Evolutionary conservation across 2,113 vertebrate genomes (phyloP), one percentile per base, ranked within the genome.

Genomic region (Gobius niger): DNA sequence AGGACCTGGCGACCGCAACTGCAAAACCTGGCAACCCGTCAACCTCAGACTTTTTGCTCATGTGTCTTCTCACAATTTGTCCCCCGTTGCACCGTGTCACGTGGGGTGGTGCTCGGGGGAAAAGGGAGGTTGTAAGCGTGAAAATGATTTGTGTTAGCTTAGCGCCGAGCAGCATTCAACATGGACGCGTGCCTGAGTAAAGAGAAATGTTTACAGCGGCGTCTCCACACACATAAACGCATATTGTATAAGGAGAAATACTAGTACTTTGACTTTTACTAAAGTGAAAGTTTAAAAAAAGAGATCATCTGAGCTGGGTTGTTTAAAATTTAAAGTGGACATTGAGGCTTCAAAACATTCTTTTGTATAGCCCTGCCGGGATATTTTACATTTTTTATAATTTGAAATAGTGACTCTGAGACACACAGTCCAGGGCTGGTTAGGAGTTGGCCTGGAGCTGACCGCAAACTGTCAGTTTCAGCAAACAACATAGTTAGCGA

Each of bases 21-120:
- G 69, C 60, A 72, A 68, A 64, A 65, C 67, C 18, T 52, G 72
- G 44, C 24, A 63, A 82, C 53, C 65, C 53, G 40, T 47, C 41
- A 62, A 56, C 53, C 44, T 56, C 75, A 54, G 16, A 41, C 44
- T 44, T 44, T 65, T 59, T 57, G 73, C 59, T 78, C 60, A 59
- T 44, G 81, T 77, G 72, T 80, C 60, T 80, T 66, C 75, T 70
- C 73, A 68, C 70, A 76, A 67, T 83, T 63, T 82, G 70, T 72
- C 67, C 67, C 72, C 49, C 59, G 68, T 76, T 67, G 40, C 64
- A 47, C 57, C 41, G 51, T 63, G 66, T 63, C 57, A 78, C 73
- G 72, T 69, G 63, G 65, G 65, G 73, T 57, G 63, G 56, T 44
- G 57, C 64, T 70, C 54, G 44, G 9, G 9, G 10, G 11, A 68